A percentile compares a stretch with the other conserved stretches of the same genome.
These are phyloP conservation scores for Stenopsyche tienmushanensis DNA, from an alignment of 1,140 invertebrate genomes.

Conservation along the genomic window DNA sequence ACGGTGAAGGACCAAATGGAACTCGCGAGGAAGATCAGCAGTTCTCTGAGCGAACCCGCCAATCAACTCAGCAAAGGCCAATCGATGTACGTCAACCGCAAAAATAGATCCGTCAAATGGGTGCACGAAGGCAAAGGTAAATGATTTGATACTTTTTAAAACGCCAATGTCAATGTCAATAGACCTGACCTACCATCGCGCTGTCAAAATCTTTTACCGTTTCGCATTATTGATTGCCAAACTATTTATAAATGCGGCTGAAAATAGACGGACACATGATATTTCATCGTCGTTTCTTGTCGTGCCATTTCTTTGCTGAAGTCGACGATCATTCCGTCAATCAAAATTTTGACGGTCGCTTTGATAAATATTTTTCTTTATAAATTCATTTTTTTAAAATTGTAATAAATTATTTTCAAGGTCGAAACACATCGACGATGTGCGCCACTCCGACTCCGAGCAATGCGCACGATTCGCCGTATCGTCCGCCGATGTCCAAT, in stretches of 20 bases:
- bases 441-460: conserved; percentile 54
- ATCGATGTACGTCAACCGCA: conserved; percentile 92
- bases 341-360: too few relatives aligned
- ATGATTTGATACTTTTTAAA: background rate
- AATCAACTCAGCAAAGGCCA: conserved; percentile 91
- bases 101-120: conserved; percentile 92
- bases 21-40: conserved; percentile 85
- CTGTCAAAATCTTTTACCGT: too few relatives aligned
- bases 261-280: too few relatives aligned
- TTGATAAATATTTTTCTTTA: too few relatives aligned
- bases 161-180: conserved; percentile 23
- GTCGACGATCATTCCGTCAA: too few relatives aligned
- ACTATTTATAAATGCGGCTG: too few relatives aligned
- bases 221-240: too few relatives aligned
- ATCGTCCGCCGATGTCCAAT: conserved; percentile 50
- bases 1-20: conserved; percentile 95
- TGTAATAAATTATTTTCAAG: too few relatives aligned
- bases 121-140: conserved; percentile 83
- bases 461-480: conserved; percentile 54
- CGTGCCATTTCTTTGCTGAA: too few relatives aligned
- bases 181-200: conserved; percentile 30
- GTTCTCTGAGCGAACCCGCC: conserved; percentile 87
- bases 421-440: conserved; percentile 55
- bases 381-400: too few relatives aligned
- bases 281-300: too few relatives aligned